phyloP scores from a whole-genome alignment of 35 echinoderm and acorn worm genomes.

The Patiria miniata region DNA sequence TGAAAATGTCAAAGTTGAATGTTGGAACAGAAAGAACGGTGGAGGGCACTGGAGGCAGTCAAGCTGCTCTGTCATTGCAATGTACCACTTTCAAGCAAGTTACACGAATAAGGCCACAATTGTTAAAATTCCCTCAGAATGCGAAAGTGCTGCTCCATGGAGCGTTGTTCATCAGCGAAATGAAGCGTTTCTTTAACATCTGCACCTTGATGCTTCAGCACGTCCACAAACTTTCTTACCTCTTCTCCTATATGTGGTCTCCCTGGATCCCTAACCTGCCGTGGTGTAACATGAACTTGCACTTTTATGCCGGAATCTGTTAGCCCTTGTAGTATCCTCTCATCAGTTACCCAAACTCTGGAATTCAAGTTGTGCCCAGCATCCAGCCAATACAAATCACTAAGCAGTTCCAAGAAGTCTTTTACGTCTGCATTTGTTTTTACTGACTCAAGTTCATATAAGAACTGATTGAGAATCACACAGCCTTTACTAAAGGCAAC shows the following conservation, averaged over 20 bases:
- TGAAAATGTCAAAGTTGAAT: too few species aligned
- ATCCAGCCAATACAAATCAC: constrained; percentile 65
- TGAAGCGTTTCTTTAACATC: constrained; percentile 51
- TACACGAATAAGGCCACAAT: too few species aligned
- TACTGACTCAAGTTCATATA: constrained; percentile 53
- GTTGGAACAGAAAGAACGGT: too few species aligned
- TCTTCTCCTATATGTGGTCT: constrained; percentile 61
- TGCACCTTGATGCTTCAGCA: constrained; percentile 31
- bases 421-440: not conserved
- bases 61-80: too few species aligned
- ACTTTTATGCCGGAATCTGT: constrained; percentile 22
- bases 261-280: constrained; percentile 42
- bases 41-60: too few species aligned
- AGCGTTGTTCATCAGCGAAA: constrained; percentile 60
- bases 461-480: constrained; percentile 68
- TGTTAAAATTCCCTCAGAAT: constrained; percentile 52
- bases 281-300: constrained; percentile 65
- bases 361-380: constrained; percentile 45
- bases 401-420: constrained; percentile 41
- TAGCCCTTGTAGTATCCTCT: constrained; percentile 30
- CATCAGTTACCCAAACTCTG: constrained; percentile 66
- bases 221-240: constrained; percentile 69
- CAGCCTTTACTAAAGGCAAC: constrained; percentile 86
- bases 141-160: constrained; percentile 64
- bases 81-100: too few species aligned